Evolutionary conservation across 2,113 vertebrate species (phyloP).

Genomic region (Oplegnathus fasciatus): DNA sequence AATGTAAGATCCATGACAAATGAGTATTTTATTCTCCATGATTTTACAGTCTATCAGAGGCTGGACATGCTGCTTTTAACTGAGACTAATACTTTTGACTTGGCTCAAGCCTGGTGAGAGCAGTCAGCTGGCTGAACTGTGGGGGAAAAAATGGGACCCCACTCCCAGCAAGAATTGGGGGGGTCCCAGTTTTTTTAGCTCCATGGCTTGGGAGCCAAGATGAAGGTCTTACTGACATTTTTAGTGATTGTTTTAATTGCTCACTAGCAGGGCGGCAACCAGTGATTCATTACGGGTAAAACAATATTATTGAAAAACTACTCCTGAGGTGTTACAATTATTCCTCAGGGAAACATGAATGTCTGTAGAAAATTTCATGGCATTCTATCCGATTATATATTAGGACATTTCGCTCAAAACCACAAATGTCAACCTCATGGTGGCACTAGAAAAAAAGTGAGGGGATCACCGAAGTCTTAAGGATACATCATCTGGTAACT

Average conservation of each 20-base stretch:
- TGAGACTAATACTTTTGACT: constrained; percentile 53
- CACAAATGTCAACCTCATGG: not conserved
- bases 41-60: constrained; percentile 45
- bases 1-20: constrained; percentile 52
- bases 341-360: not conserved
- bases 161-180: not conserved
- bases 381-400: not conserved
- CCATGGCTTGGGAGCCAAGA: not conserved
- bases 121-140: constrained; percentile 14
- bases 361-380: not conserved
- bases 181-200: not conserved
- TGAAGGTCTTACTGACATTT: not conserved
- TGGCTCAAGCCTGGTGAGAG: constrained; percentile 7
- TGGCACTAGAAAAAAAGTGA: not conserved
- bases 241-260: not conserved
- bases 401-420: not conserved
- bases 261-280: not conserved
- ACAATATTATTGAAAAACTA: too few relatives aligned
- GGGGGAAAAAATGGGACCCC: not conserved
- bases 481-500: not conserved
- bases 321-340: not conserved
- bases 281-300: not conserved
- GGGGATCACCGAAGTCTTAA: not conserved
- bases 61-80: constrained; percentile 42
- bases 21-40: constrained; percentile 49